These are phyloP conservation scores for Eupithecia dodoneata DNA, from an alignment of 2,888 invertebrate genomes.

Conservation along the genomic window DNA sequence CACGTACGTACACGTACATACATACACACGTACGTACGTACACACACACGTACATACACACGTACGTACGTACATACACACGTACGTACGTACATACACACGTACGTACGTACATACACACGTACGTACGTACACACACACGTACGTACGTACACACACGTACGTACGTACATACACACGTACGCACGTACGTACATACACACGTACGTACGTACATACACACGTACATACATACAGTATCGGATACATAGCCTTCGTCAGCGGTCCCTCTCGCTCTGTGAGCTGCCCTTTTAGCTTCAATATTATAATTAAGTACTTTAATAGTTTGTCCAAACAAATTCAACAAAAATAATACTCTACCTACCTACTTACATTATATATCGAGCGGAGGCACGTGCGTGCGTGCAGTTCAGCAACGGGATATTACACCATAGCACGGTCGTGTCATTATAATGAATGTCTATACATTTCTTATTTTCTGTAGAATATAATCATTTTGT, in stretches of 20 bases:
- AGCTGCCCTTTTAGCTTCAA: not conserved
- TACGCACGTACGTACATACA: no score
- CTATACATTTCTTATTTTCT: not conserved
- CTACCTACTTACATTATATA: not conserved
- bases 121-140: no score
- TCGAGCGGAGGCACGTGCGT: not conserved
- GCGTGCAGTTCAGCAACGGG: not conserved
- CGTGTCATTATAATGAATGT: not conserved
- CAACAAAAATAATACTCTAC: constrained; percentile 1
- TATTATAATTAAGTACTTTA: not conserved
- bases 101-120: no score
- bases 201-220: not conserved
- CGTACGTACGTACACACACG: no score
- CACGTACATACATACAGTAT: not conserved
- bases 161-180: no score
- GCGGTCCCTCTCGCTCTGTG: not conserved
- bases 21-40: no score
- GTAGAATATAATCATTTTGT: not conserved
- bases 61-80: not conserved
- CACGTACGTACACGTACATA: no score
- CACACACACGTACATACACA: no score
- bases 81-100: no score
- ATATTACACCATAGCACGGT: constrained; percentile 1
- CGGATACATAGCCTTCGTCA: not conserved
- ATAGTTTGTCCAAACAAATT: not conserved